A percentile compares a stretch with the other conserved stretches of the same genome.
Conservation (phyloP, 2,888 invertebrate species). For the Drosophila suboccidentalis region DNA sequence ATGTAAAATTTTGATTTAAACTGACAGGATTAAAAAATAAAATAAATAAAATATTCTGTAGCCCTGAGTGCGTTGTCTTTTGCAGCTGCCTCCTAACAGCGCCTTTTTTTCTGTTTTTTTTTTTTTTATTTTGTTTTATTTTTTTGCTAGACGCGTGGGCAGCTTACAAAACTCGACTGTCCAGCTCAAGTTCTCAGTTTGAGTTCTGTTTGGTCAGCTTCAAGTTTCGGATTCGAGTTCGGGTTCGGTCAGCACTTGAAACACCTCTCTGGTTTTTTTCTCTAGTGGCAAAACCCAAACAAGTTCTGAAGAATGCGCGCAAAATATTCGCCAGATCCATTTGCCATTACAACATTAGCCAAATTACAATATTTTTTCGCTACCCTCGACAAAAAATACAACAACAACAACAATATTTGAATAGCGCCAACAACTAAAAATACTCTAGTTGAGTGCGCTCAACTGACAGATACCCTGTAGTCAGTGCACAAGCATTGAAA, state of each 20-base stretch:
- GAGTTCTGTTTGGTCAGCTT: constrained; percentile 4
- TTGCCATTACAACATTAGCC: constrained; percentile 61
- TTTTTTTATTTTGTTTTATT: not conserved
- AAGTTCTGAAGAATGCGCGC: constrained; percentile 62
- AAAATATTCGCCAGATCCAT: constrained; percentile 50
- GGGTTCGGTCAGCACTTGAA: not conserved
- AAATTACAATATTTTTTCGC: constrained; percentile 46
- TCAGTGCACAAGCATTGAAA: not conserved
- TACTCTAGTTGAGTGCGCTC: not conserved
- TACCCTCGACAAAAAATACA: constrained; percentile 25
- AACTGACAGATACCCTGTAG: not conserved
- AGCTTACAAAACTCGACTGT: constrained; percentile 56
- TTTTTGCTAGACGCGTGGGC: constrained; percentile 45
- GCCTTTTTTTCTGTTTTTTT: not conserved
- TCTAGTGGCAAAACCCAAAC: constrained; percentile 26
- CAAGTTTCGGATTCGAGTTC: constrained; percentile 4
- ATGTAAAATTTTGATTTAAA: too few species aligned
- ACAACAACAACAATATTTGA: constrained; percentile 34
- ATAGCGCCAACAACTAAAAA: constrained; percentile 25
- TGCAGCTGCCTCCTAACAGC: not conserved
- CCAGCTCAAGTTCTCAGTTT: constrained; percentile 26
- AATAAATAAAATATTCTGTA: not conserved
- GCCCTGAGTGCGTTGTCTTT: constrained; percentile 2
- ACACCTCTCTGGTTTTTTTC: not conserved
- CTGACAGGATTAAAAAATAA: too few species aligned